Conservation (phyloP, 2,113 vertebrate genomes). For the Vireo altiloquus region DNA sequence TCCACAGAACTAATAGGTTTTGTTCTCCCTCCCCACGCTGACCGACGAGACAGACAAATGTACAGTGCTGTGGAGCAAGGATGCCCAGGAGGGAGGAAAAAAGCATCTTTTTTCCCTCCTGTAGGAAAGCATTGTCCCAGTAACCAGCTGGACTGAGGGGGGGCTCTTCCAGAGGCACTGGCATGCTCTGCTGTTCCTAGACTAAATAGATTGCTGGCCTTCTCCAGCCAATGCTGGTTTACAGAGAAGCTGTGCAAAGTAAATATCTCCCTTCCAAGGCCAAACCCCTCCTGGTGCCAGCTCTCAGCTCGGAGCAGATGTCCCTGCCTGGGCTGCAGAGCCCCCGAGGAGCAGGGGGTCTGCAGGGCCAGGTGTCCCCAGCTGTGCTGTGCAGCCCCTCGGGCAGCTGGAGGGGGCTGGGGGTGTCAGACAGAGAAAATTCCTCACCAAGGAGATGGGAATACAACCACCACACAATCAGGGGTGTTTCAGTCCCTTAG, state of each 20-base stretch:
- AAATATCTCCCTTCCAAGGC: background rate
- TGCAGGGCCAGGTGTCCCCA: constrained; percentile 32
- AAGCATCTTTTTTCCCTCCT: background rate
- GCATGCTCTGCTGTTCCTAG: constrained; percentile 17
- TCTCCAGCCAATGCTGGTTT: background rate
- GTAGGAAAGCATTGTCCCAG: background rate
- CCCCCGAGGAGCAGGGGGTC: background rate
- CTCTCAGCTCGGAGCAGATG: constrained; percentile 31
- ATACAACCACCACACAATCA: background rate
- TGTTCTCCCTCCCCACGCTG: background rate
- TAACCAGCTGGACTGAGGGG: background rate
- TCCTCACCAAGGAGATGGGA: background rate
- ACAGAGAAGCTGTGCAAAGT: background rate
- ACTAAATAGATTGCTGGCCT: constrained; percentile 4
- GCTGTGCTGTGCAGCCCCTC: background rate
- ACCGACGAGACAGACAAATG: background rate
- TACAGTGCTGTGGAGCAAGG: background rate
- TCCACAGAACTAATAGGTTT: background rate
- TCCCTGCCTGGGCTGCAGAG: background rate
- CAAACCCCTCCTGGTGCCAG: background rate
- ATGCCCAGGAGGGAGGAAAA: background rate
- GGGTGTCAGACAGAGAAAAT: constrained; percentile 49
- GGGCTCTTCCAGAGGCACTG: background rate
- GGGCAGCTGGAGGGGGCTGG: constrained; percentile 32
- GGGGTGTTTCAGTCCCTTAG: background rate